Percentiles rank a stretch among this genome's conserved stretches.
These are phyloP conservation scores for Lasioglossum albipes DNA, from an alignment of 1,140 invertebrate genomes.

Conservation along the genomic window DNA sequence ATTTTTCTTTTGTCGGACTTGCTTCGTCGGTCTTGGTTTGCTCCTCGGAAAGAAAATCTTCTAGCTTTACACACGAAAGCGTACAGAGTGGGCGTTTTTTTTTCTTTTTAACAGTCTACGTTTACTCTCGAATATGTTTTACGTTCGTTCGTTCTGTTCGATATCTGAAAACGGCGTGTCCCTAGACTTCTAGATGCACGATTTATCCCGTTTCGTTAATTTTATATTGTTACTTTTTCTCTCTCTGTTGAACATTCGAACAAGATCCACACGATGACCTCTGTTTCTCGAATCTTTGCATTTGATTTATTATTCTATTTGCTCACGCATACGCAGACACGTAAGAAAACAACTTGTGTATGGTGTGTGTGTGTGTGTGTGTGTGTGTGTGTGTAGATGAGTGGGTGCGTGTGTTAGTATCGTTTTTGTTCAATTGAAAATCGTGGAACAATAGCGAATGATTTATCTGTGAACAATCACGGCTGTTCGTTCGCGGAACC, in stretches of 20 bases:
- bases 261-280: conserved; percentile 23
- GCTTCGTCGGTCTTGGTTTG: conserved; percentile 45
- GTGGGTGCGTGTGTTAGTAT: neutral
- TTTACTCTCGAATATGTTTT: conserved; percentile 43
- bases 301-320: neutral
- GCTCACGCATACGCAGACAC: neutral
- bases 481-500: conserved; percentile 23
- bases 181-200: conserved; percentile 39
- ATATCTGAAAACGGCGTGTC: conserved; percentile 54
- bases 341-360: conserved; percentile 18
- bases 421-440: conserved; percentile 14
- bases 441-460: conserved; percentile 33
- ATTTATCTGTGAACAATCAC: conserved; percentile 32
- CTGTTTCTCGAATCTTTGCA: neutral
- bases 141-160: conserved; percentile 56
- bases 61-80: conserved; percentile 65
- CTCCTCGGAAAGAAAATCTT: conserved; percentile 68
- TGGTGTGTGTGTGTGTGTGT: neutral
- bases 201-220: conserved; percentile 23
- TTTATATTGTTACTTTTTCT: neutral
- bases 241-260: conserved; percentile 23
- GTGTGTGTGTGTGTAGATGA: neutral
- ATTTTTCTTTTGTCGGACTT: neutral
- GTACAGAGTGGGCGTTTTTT: conserved; percentile 64
- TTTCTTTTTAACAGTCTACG: neutral